phyloP scores from a whole-genome alignment of 2,797 vertebrate genomes.

The Miichthys miiuy region DNA sequence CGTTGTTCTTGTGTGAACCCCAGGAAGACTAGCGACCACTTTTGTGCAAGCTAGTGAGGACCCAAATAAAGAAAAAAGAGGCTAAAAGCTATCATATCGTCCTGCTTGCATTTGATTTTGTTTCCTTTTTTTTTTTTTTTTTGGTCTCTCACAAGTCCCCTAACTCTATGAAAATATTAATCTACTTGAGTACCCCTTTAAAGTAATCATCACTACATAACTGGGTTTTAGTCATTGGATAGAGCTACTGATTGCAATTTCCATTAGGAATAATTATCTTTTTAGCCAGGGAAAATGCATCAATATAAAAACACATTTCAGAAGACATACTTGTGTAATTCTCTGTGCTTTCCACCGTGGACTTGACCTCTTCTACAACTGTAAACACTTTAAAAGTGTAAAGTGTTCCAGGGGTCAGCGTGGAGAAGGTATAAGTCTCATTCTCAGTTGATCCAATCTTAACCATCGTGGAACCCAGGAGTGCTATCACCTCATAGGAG shows the following conservation, averaged over 20 bases:
- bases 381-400: conserved; percentile 71
- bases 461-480: accelerated
- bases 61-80: no score
- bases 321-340: conserved; percentile 70
- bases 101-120: neutral
- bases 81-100: neutral
- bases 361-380: conserved; percentile 50
- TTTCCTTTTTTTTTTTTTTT: no score
- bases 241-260: neutral
- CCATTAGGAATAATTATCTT: neutral
- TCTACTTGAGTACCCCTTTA: neutral
- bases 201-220: neutral
- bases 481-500: conserved; percentile 59
- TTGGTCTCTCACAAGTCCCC: neutral
- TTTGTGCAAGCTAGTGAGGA: no score
- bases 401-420: conserved; percentile 58
- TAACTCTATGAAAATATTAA: neutral
- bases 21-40: no score
- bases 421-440: conserved; percentile 39
- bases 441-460: neutral
- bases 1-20: no score
- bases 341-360: neutral
- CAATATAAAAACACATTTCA: neutral
- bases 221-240: neutral
- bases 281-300: neutral